Conservation (phyloP, 2,888 invertebrate species). For the Hoplodrina ambigua region DNA sequence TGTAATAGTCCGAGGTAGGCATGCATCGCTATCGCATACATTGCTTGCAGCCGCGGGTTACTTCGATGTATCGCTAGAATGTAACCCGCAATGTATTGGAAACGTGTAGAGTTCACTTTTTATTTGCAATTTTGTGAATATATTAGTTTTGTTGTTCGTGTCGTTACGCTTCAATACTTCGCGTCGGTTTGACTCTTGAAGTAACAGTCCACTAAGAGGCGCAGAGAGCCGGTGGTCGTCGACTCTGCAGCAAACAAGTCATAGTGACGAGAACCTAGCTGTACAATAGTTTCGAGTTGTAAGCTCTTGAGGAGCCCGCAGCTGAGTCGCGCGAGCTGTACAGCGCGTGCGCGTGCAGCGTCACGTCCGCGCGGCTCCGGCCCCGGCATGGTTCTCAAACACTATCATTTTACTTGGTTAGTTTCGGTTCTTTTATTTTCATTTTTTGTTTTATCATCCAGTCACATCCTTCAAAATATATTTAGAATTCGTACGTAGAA, state of each 20-base stretch:
- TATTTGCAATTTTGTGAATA: slow-evolving; percentile 64
- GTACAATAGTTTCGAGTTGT: not conserved
- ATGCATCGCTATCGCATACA: slow-evolving; percentile 72
- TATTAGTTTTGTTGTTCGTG: slow-evolving; percentile 47
- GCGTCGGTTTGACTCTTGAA: slow-evolving; percentile 1
- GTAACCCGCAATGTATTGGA: slow-evolving; percentile 67
- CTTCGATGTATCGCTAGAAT: slow-evolving; percentile 57
- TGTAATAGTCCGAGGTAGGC: slow-evolving; percentile 56
- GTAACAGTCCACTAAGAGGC: slow-evolving; percentile 6
- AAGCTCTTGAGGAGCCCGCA: not conserved
- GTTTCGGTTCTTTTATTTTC: slow-evolving; percentile 43
- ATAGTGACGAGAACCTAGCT: not conserved
- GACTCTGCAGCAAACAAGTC: not conserved
- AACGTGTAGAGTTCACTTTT: slow-evolving; percentile 63
- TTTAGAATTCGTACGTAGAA: slow-evolving; percentile 24
- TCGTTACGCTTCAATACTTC: slow-evolving; percentile 25
- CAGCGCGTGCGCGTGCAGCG: too few species aligned
- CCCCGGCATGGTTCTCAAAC: slow-evolving; percentile 5
- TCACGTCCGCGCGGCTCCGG: not conserved
- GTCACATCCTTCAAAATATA: slow-evolving; percentile 44
- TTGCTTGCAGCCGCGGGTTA: slow-evolving; percentile 71
- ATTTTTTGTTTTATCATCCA: slow-evolving; percentile 58
- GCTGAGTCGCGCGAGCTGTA: too few species aligned
- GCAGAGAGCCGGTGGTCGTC: not conserved
- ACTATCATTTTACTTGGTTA: slow-evolving; percentile 28